A percentile compares a stretch with the other conserved stretches of the same genome.
These are phyloP conservation scores for Mechanitis messenoides DNA, from an alignment of 2,888 invertebrate species.

Conservation along the genomic window DNA sequence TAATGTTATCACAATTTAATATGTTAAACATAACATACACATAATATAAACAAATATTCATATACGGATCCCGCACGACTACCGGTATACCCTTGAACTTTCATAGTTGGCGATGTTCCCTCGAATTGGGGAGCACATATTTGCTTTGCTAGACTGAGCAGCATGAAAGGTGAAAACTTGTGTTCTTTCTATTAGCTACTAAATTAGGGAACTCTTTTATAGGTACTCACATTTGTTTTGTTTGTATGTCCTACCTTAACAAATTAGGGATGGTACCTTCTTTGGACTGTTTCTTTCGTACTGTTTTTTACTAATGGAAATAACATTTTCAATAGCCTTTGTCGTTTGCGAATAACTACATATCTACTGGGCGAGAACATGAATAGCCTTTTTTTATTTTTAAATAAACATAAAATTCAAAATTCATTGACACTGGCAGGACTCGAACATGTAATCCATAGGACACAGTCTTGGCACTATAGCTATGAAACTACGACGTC, in stretches of 20 bases:
- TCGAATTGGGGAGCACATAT: constrained; percentile 29
- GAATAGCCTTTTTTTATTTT: too few relatives aligned
- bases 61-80: constrained; percentile 18
- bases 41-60: neutral
- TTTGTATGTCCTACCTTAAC: constrained; percentile 1
- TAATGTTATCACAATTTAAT: neutral
- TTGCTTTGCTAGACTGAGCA: constrained; percentile 27
- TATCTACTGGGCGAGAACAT: too few relatives aligned
- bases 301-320: neutral
- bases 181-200: constrained; percentile 30
- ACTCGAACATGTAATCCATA: too few relatives aligned
- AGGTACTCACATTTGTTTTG: constrained; percentile 12
- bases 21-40: neutral
- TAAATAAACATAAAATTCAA: too few relatives aligned
- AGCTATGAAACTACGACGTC: too few relatives aligned
- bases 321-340: too few relatives aligned
- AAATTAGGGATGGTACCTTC: neutral
- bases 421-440: too few relatives aligned
- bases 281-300: neutral
- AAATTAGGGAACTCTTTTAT: constrained; percentile 30
- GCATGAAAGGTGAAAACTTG: constrained; percentile 26
- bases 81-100: constrained; percentile 12
- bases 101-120: constrained; percentile 18
- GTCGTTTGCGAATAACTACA: too few relatives aligned
- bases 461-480: too few relatives aligned